These are phyloP conservation scores for Plagiodera versicolora DNA, from an alignment of 2,888 invertebrate genomes.

Conservation along the genomic window DNA sequence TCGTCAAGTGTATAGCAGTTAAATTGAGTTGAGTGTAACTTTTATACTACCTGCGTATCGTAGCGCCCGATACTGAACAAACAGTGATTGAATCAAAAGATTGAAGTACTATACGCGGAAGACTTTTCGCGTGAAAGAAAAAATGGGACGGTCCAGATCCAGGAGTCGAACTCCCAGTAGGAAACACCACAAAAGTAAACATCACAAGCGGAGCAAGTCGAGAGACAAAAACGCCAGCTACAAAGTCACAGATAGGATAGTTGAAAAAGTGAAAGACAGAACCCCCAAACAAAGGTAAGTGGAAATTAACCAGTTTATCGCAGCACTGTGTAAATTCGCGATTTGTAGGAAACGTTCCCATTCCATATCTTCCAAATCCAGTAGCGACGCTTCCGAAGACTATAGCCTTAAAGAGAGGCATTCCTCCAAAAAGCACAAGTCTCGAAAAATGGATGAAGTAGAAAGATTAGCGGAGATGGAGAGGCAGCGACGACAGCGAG, in stretches of 20 bases:
- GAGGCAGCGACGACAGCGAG: conserved; percentile 86
- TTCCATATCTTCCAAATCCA: conserved; percentile 72
- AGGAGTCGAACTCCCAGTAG: conserved; percentile 81
- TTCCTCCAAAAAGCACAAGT: conserved; percentile 59
- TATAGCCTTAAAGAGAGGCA: conserved; percentile 61
- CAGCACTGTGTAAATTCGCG: background rate
- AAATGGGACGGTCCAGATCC: conserved; percentile 79
- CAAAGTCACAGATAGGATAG: conserved; percentile 65
- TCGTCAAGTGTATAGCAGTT: no score
- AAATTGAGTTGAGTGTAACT: no score
- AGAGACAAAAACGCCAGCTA: conserved; percentile 61
- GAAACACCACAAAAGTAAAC: conserved; percentile 83
- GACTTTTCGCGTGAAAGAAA: background rate
- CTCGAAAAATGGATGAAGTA: conserved; percentile 84
- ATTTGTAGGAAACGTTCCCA: conserved; percentile 71
- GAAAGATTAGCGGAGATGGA: conserved; percentile 92
- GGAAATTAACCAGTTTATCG: background rate
- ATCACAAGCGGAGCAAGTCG: conserved; percentile 84
- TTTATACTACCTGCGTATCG: no score
- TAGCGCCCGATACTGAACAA: no score
- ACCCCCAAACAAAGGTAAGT: conserved; percentile 71
- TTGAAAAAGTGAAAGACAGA: conserved; percentile 73
- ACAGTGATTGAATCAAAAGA: no score
- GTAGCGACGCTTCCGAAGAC: conserved; percentile 70
- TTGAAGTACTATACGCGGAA: background rate